Conservation (phyloP, 2,888 invertebrate genomes). For the Biston betularia region DNA sequence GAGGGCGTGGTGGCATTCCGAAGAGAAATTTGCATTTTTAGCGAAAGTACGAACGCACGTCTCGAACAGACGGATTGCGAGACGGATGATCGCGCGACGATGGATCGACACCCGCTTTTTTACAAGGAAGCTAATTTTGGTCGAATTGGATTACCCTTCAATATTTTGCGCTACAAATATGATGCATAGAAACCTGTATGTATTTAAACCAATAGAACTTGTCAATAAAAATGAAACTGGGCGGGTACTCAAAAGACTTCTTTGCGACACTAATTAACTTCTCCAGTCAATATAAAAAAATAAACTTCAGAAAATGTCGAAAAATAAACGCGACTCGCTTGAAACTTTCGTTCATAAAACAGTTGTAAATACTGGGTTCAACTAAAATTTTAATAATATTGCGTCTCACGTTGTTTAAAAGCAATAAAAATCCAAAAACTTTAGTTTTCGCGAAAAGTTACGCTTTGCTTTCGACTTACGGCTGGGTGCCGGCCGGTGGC, state of each 20-base stretch:
- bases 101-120: slow-evolving; percentile 54
- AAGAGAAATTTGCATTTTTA: slow-evolving; percentile 82
- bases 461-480: slow-evolving; percentile 75
- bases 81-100: slow-evolving; percentile 75
- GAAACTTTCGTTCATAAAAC: slow-evolving; percentile 47
- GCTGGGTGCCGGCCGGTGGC: slow-evolving; percentile 52
- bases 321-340: slow-evolving; percentile 40
- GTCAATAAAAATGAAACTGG: background rate
- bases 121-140: slow-evolving; percentile 32
- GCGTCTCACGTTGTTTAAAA: slow-evolving; percentile 81
- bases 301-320: slow-evolving; percentile 43
- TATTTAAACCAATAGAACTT: background rate
- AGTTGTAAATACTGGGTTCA: slow-evolving; percentile 51
- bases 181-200: background rate
- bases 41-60: slow-evolving; percentile 81
- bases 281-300: slow-evolving; percentile 38
- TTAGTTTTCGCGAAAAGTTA: slow-evolving; percentile 80
- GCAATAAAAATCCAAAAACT: slow-evolving; percentile 83
- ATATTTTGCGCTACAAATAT: slow-evolving; percentile 14
- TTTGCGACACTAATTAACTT: slow-evolving; percentile 19
- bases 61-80: slow-evolving; percentile 76
- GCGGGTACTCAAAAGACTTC: slow-evolving; percentile 10
- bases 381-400: slow-evolving; percentile 79
- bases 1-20: slow-evolving; percentile 79
- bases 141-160: slow-evolving; percentile 22